A percentile compares a stretch with the other conserved stretches of the same genome.
phyloP scores from a whole-genome alignment of 2,888 invertebrate genomes.

The Erebia ligea region DNA sequence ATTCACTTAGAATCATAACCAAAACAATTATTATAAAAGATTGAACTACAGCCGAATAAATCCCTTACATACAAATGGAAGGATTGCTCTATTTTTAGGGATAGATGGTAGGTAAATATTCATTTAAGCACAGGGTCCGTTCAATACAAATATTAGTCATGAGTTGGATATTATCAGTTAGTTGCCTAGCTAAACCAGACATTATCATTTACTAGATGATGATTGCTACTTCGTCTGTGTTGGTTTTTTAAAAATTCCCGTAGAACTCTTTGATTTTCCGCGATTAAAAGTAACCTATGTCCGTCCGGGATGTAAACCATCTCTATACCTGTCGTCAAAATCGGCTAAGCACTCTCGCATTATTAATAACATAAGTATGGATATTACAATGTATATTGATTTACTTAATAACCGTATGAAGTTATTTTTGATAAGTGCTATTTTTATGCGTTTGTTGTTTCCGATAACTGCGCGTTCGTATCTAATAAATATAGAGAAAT shows the following conservation, averaged over 20 bases:
- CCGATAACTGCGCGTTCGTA: not conserved
- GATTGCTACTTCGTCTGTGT: too few species aligned
- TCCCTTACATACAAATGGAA: not conserved
- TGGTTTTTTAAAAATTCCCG: too few species aligned
- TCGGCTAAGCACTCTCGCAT: too few species aligned
- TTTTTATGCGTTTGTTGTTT: constrained; percentile 1
- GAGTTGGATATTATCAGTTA: constrained; percentile 8
- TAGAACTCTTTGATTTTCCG: too few species aligned
- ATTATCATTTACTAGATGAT: too few species aligned
- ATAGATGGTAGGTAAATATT: not conserved
- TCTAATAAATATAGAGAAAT: too few species aligned
- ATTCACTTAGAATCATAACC: not conserved
- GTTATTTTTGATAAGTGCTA: constrained; percentile 3
- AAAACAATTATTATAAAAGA: not conserved
- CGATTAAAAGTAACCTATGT: too few species aligned
- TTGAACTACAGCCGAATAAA: not conserved
- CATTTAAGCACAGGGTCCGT: not conserved
- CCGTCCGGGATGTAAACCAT: too few species aligned
- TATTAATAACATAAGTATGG: too few species aligned
- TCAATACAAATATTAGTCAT: constrained; percentile 9
- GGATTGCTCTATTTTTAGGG: constrained; percentile 1
- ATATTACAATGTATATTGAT: not conserved
- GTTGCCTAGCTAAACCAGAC: not conserved
- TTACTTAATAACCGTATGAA: not conserved
- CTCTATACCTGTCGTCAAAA: too few species aligned